phyloP scores from a whole-genome alignment of 2,888 invertebrate genomes.

The Thyatira batis region DNA sequence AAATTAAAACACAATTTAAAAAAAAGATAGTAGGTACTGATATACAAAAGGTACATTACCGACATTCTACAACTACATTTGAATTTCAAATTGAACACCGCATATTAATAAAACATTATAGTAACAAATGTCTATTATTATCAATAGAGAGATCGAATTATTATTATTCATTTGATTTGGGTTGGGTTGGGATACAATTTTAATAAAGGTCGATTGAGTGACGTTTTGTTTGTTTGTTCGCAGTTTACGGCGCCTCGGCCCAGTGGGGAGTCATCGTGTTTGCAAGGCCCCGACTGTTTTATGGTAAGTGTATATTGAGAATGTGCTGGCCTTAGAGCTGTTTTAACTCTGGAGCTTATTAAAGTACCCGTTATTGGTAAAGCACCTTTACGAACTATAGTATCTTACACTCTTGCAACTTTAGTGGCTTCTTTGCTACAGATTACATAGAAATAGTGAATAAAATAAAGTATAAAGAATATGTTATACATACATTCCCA shows the following conservation, averaged over 20 bases:
- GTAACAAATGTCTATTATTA: constrained; percentile 18
- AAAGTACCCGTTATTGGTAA: not conserved
- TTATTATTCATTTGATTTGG: constrained; percentile 9
- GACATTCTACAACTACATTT: constrained; percentile 4
- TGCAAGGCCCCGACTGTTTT: constrained; percentile 87
- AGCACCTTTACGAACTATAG: not conserved
- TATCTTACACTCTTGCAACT: not conserved
- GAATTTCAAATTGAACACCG: constrained; percentile 11
- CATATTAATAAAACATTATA: constrained; percentile 15
- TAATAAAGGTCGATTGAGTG: constrained; percentile 43
- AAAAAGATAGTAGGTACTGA: too few relatives aligned
- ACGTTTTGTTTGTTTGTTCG: constrained; percentile 72
- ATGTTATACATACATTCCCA: not conserved
- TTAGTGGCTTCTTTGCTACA: not conserved
- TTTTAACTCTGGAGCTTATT: not conserved
- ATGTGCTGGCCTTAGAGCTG: constrained; percentile 4
- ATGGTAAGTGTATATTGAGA: constrained; percentile 80
- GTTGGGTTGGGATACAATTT: constrained; percentile 23
- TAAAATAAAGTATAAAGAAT: not conserved
- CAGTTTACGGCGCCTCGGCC: constrained; percentile 85
- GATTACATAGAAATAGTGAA: not conserved
- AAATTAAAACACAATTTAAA: not conserved
- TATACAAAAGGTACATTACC: too few relatives aligned
- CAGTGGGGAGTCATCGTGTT: constrained; percentile 85
- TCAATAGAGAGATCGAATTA: constrained; percentile 8